Base-by-base conservation (phyloP, 2,888 invertebrate species). In the Ptychoptera contaminata region DNA sequence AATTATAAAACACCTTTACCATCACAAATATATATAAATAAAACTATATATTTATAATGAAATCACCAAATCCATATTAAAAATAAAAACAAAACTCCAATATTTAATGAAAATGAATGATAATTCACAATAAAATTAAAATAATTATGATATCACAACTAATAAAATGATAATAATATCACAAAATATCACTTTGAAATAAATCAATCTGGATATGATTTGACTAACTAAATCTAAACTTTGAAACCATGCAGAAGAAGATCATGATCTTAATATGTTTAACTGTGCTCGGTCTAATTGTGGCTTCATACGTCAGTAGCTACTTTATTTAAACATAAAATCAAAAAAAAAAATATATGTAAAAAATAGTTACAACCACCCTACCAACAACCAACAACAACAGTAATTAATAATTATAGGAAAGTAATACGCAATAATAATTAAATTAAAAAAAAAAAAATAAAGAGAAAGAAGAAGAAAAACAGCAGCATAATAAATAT, bases 181-280 rank as follows among this genome's bases (percentile, higher is more conserved):
- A n/a, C n/a, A n/a, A n/a, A n/a, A n/a, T n/a, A n/a, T n/a, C n/a
- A n/a, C n/a, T n/a, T n/a, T n/a, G n/a, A n/a, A n/a, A n/a, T n/a
- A n/a, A n/a, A n/a, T n/a, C n/a, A n/a, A n/a, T n/a, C n/a, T n/a
- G n/a, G n/a, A n/a, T n/a, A n/a, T n/a, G n/a, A n/a, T n/a, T n/a
- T n/a, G n/a, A n/a, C n/a, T n/a, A n/a, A n/a, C n/a, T n/a, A n/a
- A 16, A 32, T 34, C 36, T 43, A 11, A 11, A 32, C 32, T 3
- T 32, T 41, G 16, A 36, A 40, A 48, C 45, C 46, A 49, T 76
- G 76, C 80, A 82, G 82, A 86, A 86, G 84, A 81, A 84, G 79
- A 84, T 86, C 72, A 81, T 85, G 80, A 86, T 88, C 77, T 77
- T 85, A 71, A 79, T 86, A 74, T 87, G 87, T 76, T 77, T 87